Evolutionary conservation across 1,140 invertebrate genomes (phyloP), one percentile per base, ranked within the genome.

Genomic region (Aphelinus atriplicis): DNA sequence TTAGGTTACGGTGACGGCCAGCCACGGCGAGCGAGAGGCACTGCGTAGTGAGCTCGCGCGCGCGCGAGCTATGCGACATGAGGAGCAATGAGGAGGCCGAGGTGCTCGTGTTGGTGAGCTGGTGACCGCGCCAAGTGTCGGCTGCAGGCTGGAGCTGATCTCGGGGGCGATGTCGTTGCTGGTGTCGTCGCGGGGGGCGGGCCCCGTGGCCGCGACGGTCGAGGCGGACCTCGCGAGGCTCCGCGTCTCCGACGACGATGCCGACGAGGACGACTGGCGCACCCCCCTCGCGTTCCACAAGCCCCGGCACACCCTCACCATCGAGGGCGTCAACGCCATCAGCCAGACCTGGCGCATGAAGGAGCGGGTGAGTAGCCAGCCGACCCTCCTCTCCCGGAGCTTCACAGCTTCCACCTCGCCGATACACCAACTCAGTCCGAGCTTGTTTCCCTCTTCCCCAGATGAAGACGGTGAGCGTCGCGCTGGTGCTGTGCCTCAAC

Each of bases 391-490:
- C 9, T 53, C 9, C 4, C 51, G 4, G 51, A 26, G 26, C 26
- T 26, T 26, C 26, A 26, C 26, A 26, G 26, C 26, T 26, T 26
- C 26, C 26, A 26, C 26, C 26, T 26, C 26, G 26, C 26, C 26
- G 26, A 26, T 26, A 26, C 26, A 26, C 26, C 26, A 26, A 26
- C 26, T 26, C 26, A 26, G 26, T 26, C 26, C 26, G 26, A 26
- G 26, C 26, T 26, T 26, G 26, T 26, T 53, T 6, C 51, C 9
- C 51, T 53, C 51, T 53, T 53, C 51, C 51, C 9, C 84, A 96
- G 93, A 98, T 98, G 95, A 98, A 98, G 89, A 99, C 98, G 5
- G 97, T 99, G n/a, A 99, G 97, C 88, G 98, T 99, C 57, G 98
- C 97, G 2, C 88, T 99, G 64, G 98, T 99, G 6, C 85, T 99